Evolutionary conservation across 2,797 vertebrate species (phyloP), one percentile per base, ranked within the genome.

Genomic region (Enteromius trimaculatus): DNA sequence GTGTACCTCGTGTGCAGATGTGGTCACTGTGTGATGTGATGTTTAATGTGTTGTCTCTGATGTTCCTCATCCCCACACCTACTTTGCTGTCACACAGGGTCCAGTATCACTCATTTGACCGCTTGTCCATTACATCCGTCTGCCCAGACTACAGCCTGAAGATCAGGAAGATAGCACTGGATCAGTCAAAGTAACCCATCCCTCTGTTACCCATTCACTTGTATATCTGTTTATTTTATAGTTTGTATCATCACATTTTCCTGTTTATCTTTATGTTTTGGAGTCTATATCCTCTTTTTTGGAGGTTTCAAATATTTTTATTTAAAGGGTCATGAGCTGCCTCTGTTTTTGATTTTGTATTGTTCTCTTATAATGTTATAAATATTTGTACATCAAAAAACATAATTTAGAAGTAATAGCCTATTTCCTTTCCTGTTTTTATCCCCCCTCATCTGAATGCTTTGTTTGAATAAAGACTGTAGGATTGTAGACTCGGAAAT

Each of bases 111-210:
- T 89, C 90, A 89, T 91, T 87, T 81, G 88, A 90, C 86, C 90
- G 89, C 82, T 89, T 89, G 85, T 91, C 86, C 87, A 83, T 91
- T 83, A 87, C 87, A 87, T 90, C 90, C 86, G 87, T 90, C 87
- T 89, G 86, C 87, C 88, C 90, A 71, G 90, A 90, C 88, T 90
- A 87, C 90, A 90, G 84, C 85, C 79, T 89, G 88, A 90, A 90
- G 89, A 88, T 90, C 87, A 89, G 87, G 85, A 90, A 86, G 84
- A 86, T 90, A 83, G 82, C 87, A 60, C 65, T 88, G 87, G 90
- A 90, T 69, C 90, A 90, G 83, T 87, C 90, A 88, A 90, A 90
- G 90, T 91, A 90, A 70, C n/a, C 37, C 55, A 62, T 77, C 75
- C 70, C 70, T 79, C 77, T 72, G 58, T 70, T 39, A 53, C 74